Evolutionary conservation across 2,113 vertebrate genomes (phyloP), one percentile per base, ranked within the genome.

Genomic region (Cromileptes altivelis): DNA sequence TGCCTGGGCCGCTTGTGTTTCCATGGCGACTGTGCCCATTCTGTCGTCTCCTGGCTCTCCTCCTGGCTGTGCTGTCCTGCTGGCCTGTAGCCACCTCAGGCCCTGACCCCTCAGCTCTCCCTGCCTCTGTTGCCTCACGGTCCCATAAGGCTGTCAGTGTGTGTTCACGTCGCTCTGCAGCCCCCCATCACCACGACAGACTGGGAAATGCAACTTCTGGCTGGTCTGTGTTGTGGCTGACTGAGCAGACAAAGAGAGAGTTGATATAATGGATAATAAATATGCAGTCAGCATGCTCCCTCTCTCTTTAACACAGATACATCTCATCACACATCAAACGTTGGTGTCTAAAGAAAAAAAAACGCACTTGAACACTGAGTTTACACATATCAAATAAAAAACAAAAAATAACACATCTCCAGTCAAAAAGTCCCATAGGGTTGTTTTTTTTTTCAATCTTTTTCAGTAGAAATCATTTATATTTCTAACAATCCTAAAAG

Each of bases 1-100:
- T 93, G 94, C 94, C 93, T 93, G 94, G 94, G 94, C 94, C 90
- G 90, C 92, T 93, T 94, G 93, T 88, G 95, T 96, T 96, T 94
- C 95, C 94, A 94, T 96, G 94, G 94, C 81, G 93, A 96, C 94
- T 77, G 92, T 94, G 91, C 93, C 94, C 88, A 90, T 95, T 94
- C 91, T 93, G 92, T 93, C 91, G 88, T 94, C 94, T 95, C 93
- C 94, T 50, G 93, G 91, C 93, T 93, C 2, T 92, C 91, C 91
- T 93, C 93, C 85, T 92, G 86, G 94, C 89, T 91, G 89, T 64
- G 81, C 89, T 82, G 94, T 95, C 93, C 94, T 78, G 53, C 77
- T 88, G 92, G 92, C 93, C 93, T 88, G 84, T 67, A 78, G 81
- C 91, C 90, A 92, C 92, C 87, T 81, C 67, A 30, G 91, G 90